phyloP scores from a whole-genome alignment of 2,888 invertebrate species.

The Acronicta psi region DNA sequence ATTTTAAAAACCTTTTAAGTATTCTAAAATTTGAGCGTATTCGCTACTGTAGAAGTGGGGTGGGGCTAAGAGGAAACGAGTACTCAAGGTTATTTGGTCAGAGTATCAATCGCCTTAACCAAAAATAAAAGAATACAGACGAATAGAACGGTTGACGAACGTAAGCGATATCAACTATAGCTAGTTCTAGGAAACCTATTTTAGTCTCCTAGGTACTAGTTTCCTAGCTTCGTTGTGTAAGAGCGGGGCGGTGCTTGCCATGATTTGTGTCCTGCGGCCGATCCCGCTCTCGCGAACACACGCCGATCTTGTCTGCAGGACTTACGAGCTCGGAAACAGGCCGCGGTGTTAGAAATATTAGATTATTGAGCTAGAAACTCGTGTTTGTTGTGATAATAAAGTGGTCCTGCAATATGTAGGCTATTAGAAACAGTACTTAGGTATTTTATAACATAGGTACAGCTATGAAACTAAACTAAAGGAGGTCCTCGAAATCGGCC shows the following conservation, averaged over 20 bases:
- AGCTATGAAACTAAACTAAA: too few relatives aligned
- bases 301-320: slow-evolving; percentile 52
- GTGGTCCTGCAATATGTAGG: slow-evolving; percentile 23
- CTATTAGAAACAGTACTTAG: not conserved
- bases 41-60: too few relatives aligned
- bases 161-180: not conserved
- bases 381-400: slow-evolving; percentile 43
- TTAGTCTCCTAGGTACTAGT: slow-evolving; percentile 21
- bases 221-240: slow-evolving; percentile 49
- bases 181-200: slow-evolving; percentile 19
- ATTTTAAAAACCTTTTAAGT: too few relatives aligned
- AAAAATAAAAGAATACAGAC: too few relatives aligned
- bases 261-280: slow-evolving; percentile 61
- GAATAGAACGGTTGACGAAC: too few relatives aligned
- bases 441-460: not conserved
- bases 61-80: too few relatives aligned
- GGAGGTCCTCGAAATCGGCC: too few relatives aligned
- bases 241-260: slow-evolving; percentile 55
- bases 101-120: too few relatives aligned
- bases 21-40: too few relatives aligned
- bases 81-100: too few relatives aligned
- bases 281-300: slow-evolving; percentile 53
- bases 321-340: slow-evolving; percentile 46
- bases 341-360: slow-evolving; percentile 44
- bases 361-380: slow-evolving; percentile 31